Percentiles rank a stretch among this genome's conserved stretches.
These are phyloP conservation scores for Drosophila subpulchrella DNA, from an alignment of 1,140 invertebrate genomes.

Conservation along the genomic window DNA sequence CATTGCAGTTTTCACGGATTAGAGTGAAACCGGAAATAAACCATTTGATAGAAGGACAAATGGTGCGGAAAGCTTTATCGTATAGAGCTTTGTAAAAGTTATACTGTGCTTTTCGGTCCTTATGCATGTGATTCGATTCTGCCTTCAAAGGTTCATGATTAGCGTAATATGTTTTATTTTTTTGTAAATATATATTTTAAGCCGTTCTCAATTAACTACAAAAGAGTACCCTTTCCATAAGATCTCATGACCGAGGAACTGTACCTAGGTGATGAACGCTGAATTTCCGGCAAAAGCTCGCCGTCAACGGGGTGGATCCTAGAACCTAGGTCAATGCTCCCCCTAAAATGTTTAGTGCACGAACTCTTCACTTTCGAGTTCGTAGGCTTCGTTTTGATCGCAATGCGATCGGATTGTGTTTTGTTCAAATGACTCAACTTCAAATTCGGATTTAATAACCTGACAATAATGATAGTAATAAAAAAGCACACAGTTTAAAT, in stretches of 20 bases:
- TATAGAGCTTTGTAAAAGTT: not conserved
- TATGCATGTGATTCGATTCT: not conserved
- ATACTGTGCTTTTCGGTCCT: not conserved
- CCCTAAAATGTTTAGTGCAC: not conserved
- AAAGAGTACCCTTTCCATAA: not conserved
- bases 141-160: not conserved
- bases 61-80: not conserved
- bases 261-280: not conserved
- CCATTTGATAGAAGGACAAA: not conserved
- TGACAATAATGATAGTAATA: too few relatives aligned
- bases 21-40: not conserved
- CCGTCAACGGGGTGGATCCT: not conserved
- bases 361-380: not conserved
- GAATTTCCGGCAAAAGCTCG: slow-evolving; percentile 1
- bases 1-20: not conserved
- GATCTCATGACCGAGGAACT: not conserved
- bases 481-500: too few relatives aligned
- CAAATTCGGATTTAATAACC: too few relatives aligned
- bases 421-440: not conserved
- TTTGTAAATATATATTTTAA: not conserved
- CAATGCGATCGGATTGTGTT: not conserved
- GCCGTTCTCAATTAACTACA: not conserved
- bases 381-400: not conserved
- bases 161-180: not conserved
- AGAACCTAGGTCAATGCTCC: slow-evolving; percentile 5